These are phyloP conservation scores for Hylaeus volcanicus DNA, from an alignment of 1,140 invertebrate species.

Conservation along the genomic window DNA sequence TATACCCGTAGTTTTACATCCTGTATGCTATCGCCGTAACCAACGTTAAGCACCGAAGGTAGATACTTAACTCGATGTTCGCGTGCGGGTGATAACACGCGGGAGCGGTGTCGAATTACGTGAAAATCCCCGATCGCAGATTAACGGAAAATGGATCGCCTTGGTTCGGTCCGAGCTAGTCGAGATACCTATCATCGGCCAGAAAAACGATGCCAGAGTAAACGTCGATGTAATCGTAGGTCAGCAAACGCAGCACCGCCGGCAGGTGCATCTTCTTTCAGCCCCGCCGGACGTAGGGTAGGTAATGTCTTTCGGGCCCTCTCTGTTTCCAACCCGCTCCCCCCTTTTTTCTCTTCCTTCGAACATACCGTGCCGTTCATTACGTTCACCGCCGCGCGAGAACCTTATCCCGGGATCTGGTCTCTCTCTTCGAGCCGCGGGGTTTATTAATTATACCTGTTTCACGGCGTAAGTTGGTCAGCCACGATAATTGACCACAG, in stretches of 20 bases:
- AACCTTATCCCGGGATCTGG: constrained; percentile 24
- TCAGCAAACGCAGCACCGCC: constrained; percentile 48
- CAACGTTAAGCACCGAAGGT: neutral
- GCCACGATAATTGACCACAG: constrained; percentile 16
- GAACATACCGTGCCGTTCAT: constrained; percentile 15
- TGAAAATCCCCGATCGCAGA: constrained; percentile 28
- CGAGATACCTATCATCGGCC: constrained; percentile 54
- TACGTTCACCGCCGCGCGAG: constrained; percentile 28
- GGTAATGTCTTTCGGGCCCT: constrained; percentile 57
- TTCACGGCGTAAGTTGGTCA: constrained; percentile 34
- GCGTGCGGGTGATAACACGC: neutral
- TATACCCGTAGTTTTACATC: too few relatives aligned
- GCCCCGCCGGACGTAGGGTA: constrained; percentile 60
- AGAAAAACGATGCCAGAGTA: constrained; percentile 50
- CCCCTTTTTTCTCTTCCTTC: neutral
- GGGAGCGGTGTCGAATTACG: constrained; percentile 4
- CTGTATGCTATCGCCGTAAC: too few relatives aligned
- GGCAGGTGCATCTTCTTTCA: constrained; percentile 58
- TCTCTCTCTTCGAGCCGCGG: neutral
- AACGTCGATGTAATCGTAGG: constrained; percentile 63
- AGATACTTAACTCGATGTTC: neutral
- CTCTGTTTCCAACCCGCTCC: constrained; percentile 22
- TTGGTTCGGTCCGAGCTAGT: constrained; percentile 2
- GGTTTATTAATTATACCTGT: constrained; percentile 55
- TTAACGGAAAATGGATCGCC: constrained; percentile 37